Base-by-base conservation (phyloP, 2,888 invertebrate species). In the Anthrax anthrax region DNA sequence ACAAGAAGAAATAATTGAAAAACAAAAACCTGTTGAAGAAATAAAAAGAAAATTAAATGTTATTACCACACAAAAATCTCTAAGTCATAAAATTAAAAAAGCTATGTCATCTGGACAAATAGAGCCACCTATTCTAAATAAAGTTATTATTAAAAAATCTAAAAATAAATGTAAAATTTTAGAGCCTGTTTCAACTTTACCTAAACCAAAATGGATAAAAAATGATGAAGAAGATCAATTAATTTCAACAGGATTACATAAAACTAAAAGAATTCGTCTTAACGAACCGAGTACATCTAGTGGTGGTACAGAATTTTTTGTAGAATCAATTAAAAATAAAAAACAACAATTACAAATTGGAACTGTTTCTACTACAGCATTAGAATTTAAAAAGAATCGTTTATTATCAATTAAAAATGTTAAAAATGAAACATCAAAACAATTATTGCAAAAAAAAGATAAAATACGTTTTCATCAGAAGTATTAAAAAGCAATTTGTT, bases 141-240 rank as follows among this genome's bases (percentile, higher is more conserved):
- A 6, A 14, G 32, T 17, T 18, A 32, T 43, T 18, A 47, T 46
- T 17, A 17, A 37, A 18, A 51, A 42, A 16, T 23, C 23, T 6
- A 58, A 56, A 39, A 53, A 53, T 13, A 56, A 55, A 43, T 50
- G 41, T 14, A n/a, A 42, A 8, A 50, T 54, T 2, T 43, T 49
- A 14, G 55, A 54, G 16, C 52, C 54, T 14, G n/a, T 18, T 8
- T 37, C 39, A 14, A 45, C 46, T 27, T 47, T 54, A 13, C 56
- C 57, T 3, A 58, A 58, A 47, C 53, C 56, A 1, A 54, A 54
- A 32, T 60, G 60, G 60, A 56, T 57, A 5, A 48, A 54, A 6
- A 46, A 53, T 27, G 58, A 57, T 1, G 59, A 59, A 3, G 42
- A 54, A 13, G 58, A 12, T 9, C 29, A 12, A 27, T 2, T 9